These are phyloP conservation scores for Arion vulgaris DNA, from an alignment of 1,140 invertebrate genomes.

Conservation along the genomic window DNA sequence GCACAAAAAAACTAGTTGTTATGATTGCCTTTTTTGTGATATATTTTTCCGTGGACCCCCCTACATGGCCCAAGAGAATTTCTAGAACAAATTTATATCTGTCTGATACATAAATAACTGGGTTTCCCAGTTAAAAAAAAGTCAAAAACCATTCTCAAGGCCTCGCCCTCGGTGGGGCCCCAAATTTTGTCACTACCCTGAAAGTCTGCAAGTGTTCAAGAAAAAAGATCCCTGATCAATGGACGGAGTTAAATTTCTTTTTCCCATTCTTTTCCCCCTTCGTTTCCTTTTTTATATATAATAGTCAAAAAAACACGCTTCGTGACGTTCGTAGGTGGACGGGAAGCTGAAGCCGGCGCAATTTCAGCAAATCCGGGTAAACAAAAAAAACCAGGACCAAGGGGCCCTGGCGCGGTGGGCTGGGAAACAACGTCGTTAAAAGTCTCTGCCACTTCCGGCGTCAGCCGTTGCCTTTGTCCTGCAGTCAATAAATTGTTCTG, in stretches of 20 bases:
- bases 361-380: neutral
- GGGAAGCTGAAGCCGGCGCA: neutral
- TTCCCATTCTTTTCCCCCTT: neutral
- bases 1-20: too few species aligned
- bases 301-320: slow-evolving; percentile 29
- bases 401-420: neutral
- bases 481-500: slow-evolving; percentile 36
- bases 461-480: slow-evolving; percentile 19
- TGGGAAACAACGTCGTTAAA: slow-evolving; percentile 12
- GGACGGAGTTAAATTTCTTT: slow-evolving; percentile 3
- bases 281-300: slow-evolving; percentile 27
- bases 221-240: neutral
- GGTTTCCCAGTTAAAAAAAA: too few species aligned
- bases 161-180: neutral
- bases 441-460: slow-evolving; percentile 34
- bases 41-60: too few species aligned
- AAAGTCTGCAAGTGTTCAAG: neutral
- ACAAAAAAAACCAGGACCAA: slow-evolving; percentile 2
- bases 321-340: neutral
- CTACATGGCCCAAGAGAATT: too few species aligned
- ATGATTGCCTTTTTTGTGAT: too few species aligned
- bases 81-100: too few species aligned
- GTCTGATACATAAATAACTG: too few species aligned
- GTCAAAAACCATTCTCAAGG: neutral
- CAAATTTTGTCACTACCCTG: neutral